Evolutionary conservation across 2,113 vertebrate genomes (phyloP).

Genomic region (Odontophorus gujanensis): DNA sequence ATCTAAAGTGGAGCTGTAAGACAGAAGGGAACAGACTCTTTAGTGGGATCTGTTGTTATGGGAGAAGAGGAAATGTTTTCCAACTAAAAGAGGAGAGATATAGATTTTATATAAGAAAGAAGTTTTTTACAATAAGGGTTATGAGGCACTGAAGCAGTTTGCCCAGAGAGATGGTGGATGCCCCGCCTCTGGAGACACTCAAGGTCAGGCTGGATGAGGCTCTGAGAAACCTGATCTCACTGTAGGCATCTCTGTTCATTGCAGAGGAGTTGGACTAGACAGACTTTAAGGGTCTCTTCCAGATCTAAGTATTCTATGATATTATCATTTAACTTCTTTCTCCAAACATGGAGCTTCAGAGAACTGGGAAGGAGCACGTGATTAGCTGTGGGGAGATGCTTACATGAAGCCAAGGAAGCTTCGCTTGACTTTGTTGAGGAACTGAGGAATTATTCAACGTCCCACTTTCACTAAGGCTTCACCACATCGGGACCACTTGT

Average conservation of each 20-base stretch:
- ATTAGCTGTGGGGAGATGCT: neutral
- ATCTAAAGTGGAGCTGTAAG: too few relatives aligned
- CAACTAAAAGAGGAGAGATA: neutral
- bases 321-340: neutral
- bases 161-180: neutral
- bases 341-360: neutral
- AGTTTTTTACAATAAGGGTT: neutral
- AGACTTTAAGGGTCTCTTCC: neutral
- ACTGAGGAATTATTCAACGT: constrained; percentile 58
- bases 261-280: neutral
- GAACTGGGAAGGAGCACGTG: neutral
- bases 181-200: too few relatives aligned
- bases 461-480: constrained; percentile 48
- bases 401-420: constrained; percentile 14
- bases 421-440: neutral
- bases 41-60: too few relatives aligned
- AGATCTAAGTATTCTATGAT: neutral
- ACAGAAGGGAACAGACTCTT: too few relatives aligned
- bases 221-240: neutral
- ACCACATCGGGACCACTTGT: constrained; percentile 59
- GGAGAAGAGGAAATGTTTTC: too few relatives aligned
- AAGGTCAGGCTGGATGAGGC: neutral
- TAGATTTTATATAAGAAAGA: neutral
- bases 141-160: too few relatives aligned
- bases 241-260: neutral